Evolutionary conservation across 1,140 invertebrate species (phyloP).

Genomic region (Calliopsis andreniformis): DNA sequence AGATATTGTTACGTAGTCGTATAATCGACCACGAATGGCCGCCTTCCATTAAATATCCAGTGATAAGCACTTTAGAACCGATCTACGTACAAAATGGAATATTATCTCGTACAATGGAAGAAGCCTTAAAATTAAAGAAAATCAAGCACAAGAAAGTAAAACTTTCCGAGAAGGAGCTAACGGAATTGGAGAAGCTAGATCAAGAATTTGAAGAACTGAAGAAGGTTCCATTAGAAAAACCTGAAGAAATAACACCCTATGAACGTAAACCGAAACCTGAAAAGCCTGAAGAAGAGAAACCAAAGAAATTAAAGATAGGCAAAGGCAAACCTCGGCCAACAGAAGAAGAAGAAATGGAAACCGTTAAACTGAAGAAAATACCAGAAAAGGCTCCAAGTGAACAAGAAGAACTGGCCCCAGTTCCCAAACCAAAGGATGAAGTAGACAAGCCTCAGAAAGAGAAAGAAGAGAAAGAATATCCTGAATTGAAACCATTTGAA

Average conservation of each 20-base stretch:
- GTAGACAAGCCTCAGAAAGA: constrained; percentile 6
- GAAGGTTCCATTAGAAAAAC: constrained; percentile 78
- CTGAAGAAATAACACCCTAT: constrained; percentile 75
- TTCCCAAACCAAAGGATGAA: constrained; percentile 18
- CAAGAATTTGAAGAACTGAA: constrained; percentile 84
- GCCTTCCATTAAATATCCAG: constrained; percentile 79
- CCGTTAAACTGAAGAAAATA: constrained; percentile 67
- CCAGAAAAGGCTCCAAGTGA: constrained; percentile 5
- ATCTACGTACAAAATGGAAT: constrained; percentile 84
- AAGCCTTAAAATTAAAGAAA: constrained; percentile 84
- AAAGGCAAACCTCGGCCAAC: constrained; percentile 80
- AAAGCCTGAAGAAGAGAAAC: constrained; percentile 73
- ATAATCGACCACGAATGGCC: constrained; percentile 84
- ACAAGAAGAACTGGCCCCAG: neutral
- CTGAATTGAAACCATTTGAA: constrained; percentile 14
- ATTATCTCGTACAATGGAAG: constrained; percentile 85
- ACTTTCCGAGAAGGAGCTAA: constrained; percentile 77
- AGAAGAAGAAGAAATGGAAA: constrained; percentile 69
- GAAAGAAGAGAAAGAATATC: constrained; percentile 16
- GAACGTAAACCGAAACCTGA: constrained; percentile 71
- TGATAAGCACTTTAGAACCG: constrained; percentile 81
- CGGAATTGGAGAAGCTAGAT: constrained; percentile 80
- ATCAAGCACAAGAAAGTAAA: constrained; percentile 81
- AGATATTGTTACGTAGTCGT: constrained; percentile 85
- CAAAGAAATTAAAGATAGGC: constrained; percentile 65